Evolutionary conservation across 2,113 vertebrate genomes (phyloP).

Genomic region (Psilopsiagon aymara): DNA sequence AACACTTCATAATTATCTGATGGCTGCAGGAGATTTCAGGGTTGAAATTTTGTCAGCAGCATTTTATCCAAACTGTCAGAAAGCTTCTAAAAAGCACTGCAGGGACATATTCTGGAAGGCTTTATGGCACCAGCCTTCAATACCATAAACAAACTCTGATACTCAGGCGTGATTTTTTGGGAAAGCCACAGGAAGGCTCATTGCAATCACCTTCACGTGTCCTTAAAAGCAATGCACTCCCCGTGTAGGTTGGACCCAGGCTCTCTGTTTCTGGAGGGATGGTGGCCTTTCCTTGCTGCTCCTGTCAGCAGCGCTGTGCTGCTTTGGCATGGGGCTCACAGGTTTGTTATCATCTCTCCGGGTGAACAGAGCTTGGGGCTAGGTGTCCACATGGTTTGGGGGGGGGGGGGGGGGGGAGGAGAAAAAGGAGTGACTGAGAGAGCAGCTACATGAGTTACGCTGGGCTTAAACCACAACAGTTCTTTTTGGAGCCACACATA

Average conservation of each 20-base stretch:
- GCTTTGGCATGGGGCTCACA: accelerated
- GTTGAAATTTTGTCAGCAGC: slow-evolving; percentile 54
- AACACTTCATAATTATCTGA: slow-evolving; percentile 38
- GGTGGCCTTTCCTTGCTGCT: neutral
- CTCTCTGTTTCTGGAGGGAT: neutral
- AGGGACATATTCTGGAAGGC: slow-evolving; percentile 38
- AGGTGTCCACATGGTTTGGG: neutral
- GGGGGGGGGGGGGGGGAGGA: too few species aligned
- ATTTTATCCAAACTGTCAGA: slow-evolving; percentile 52
- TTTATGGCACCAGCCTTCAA: slow-evolving; percentile 22
- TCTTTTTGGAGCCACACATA: too few species aligned
- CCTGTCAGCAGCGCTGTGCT: accelerated
- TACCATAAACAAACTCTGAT: slow-evolving; percentile 49
- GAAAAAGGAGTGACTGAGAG: too few species aligned
- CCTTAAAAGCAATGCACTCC: neutral
- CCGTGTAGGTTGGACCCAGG: accelerated
- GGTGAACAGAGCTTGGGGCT: neutral
- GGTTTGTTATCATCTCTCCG: neutral
- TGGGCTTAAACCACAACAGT: too few species aligned
- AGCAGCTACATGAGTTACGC: too few species aligned
- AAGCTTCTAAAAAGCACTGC: slow-evolving; percentile 49
- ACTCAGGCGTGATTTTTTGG: neutral
- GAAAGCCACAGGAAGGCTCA: neutral
- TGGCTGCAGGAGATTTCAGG: slow-evolving; percentile 12
- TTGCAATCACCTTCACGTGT: accelerated